phyloP scores from a whole-genome alignment of 2,888 invertebrate genomes.

The Drosophila anomalata region DNA sequence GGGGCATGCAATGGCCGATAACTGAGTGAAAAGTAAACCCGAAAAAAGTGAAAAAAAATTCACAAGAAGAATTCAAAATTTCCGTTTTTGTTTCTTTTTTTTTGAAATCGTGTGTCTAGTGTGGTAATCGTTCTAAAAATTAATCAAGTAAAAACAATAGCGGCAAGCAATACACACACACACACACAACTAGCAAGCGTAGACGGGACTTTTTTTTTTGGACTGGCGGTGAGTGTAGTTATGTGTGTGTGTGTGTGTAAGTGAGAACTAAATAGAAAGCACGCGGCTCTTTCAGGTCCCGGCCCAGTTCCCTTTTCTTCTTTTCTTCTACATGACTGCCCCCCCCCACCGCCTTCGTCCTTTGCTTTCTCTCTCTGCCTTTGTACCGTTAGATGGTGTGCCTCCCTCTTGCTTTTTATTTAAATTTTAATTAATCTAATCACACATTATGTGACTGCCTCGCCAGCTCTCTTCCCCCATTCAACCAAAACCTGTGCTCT shows the following conservation, averaged over 20 bases:
- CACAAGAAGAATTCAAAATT: constrained; percentile 13
- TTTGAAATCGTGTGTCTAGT: constrained; percentile 33
- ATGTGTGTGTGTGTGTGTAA: constrained; percentile 22
- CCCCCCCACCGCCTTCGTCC: not conserved
- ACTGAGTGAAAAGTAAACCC: constrained; percentile 13
- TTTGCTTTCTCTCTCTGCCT: not conserved
- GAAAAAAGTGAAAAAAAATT: constrained; percentile 18
- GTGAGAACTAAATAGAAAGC: constrained; percentile 72
- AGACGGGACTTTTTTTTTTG: constrained; percentile 26
- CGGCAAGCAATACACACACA: constrained; percentile 25
- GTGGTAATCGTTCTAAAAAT: constrained; percentile 63
- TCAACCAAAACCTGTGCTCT: not conserved
- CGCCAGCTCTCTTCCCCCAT: constrained; percentile 4
- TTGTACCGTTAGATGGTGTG: constrained; percentile 12
- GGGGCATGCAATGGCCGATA: not conserved
- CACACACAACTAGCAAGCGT: constrained; percentile 14
- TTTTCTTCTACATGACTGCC: not conserved
- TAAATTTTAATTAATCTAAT: constrained; percentile 59
- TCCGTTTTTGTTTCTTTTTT: constrained; percentile 32
- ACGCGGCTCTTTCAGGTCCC: constrained; percentile 30
- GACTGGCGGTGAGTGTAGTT: constrained; percentile 30
- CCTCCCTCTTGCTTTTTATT: constrained; percentile 41
- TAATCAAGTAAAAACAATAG: constrained; percentile 58
- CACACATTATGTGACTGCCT: constrained; percentile 39
- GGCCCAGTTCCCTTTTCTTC: not conserved